Base-by-base conservation (phyloP, 1,140 invertebrate species). In the Aphelenchoides besseyi region DNA sequence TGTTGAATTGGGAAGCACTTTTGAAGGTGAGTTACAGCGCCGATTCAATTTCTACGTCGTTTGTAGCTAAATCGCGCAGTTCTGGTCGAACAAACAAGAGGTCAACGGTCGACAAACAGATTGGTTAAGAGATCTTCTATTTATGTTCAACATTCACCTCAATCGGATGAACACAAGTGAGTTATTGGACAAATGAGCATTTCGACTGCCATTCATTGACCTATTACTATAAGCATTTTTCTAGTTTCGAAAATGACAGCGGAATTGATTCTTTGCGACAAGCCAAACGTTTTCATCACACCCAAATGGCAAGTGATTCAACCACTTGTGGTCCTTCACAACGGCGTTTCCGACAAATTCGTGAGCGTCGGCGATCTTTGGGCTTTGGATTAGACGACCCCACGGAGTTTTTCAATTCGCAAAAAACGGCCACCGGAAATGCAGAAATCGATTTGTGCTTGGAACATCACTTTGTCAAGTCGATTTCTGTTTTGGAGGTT, bases 1-100 rank as follows among this genome's bases (percentile, higher is more conserved):
- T 79, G 80, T 63, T 79, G 12, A 79, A 80, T 52, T 79, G 80
- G 80, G 78, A 79, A 41, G 80, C 80, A 8, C 54, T 74, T 29
- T 36, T 79, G 18, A 79, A 79, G 76, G 57, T 77, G 23, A 62
- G 18, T 30, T 30, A 32, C 18, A 59, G 28, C 41, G 1, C 3
- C 26, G 8, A 48, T 57, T 12, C 1, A 74, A 68, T 36, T 23
- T 5, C 28, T 26, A 68, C 3, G 8, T 3, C 66, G 33, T 2
- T 70, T 79, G 74, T 33, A 79, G 77, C 55, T 79, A 33, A 77
- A 77, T 53, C 77, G 75, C 29, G 73, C 75, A 12, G 59, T 33
- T 0, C 23, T 80, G 12, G 23, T 70, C 26, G 48, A 61, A 61
- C 53, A 64, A 26, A 18, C 69, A 3, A 72, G 70, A 37, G 18